Percentiles rank a stretch among this genome's conserved stretches.
These are phyloP conservation scores for Anolis sagrei DNA, from an alignment of 2,113 vertebrate genomes.

Conservation along the genomic window DNA sequence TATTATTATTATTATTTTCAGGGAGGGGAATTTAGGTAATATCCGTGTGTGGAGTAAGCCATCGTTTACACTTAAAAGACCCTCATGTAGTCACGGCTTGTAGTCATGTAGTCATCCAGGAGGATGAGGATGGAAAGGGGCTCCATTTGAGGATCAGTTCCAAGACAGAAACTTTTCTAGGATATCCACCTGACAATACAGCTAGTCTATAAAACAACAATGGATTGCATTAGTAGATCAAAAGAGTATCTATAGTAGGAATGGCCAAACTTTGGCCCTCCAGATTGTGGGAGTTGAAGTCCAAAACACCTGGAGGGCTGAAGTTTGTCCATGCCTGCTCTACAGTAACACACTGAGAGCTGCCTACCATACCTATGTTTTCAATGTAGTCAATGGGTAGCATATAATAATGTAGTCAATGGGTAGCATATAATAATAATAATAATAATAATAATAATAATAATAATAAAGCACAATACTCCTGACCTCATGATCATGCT, in stretches of 20 bases:
- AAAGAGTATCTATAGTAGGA: too few species aligned
- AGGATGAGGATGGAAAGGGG: neutral
- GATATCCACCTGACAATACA: neutral
- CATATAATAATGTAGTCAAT: too few species aligned
- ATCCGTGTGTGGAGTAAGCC: constrained; percentile 60
- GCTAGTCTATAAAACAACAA: neutral
- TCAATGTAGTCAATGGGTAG: too few species aligned
- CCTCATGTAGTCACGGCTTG: constrained; percentile 58
- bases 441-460: too few species aligned
- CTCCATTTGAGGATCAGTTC: neutral
- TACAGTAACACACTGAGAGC: neutral
- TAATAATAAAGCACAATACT: too few species aligned
- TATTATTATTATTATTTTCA: neutral
- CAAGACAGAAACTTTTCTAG: neutral
- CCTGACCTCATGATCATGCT: too few species aligned
- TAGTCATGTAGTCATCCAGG: too few species aligned
- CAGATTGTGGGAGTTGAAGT: too few species aligned
- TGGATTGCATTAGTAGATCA: neutral
- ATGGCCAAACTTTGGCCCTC: too few species aligned
- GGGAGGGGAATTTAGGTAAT: neutral
- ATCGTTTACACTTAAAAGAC: constrained; percentile 53
- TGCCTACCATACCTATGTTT: neutral
- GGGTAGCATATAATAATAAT: too few species aligned
- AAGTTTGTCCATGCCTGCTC: too few species aligned
- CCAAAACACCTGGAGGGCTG: too few species aligned